phyloP scores from a whole-genome alignment of 2,888 invertebrate species.

The Cyclophora albipunctata region DNA sequence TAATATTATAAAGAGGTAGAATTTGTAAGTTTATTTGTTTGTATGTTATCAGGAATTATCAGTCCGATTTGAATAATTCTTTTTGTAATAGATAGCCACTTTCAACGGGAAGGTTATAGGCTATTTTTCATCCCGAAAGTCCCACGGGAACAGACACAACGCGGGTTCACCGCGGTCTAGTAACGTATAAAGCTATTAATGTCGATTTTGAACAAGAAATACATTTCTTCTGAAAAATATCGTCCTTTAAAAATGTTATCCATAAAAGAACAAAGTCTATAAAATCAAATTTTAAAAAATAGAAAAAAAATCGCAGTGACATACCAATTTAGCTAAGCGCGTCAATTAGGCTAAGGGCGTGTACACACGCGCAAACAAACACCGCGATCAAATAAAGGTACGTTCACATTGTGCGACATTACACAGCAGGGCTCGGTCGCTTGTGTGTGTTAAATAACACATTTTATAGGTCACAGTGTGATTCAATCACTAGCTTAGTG shows the following conservation, averaged over 20 bases:
- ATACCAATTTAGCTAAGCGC: conserved; percentile 31
- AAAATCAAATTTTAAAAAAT: conserved; percentile 9
- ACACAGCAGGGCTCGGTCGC: conserved; percentile 13
- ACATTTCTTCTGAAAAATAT: not conserved
- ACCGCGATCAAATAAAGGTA: conserved; percentile 40
- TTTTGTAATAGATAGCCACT: no score
- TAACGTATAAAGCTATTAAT: no score
- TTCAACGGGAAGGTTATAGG: no score
- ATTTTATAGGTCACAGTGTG: conserved; percentile 28
- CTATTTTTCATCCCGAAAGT: no score
- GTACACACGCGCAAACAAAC: conserved; percentile 35
- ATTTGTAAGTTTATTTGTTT: no score
- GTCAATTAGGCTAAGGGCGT: conserved; percentile 47
- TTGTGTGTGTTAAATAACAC: conserved; percentile 16
- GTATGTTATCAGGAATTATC: no score
- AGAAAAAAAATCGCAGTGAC: conserved; percentile 12
- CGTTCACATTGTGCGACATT: conserved; percentile 24
- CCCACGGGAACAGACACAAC: no score
- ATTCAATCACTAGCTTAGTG: conserved; percentile 22
- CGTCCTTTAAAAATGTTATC: not conserved
- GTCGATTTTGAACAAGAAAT: no score
- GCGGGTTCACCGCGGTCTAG: no score
- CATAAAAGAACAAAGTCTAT: not conserved
- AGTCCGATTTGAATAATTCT: no score
- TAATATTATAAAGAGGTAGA: no score